phyloP scores from a whole-genome alignment of 2,113 vertebrate species.

The Phocoena sinus region DNA sequence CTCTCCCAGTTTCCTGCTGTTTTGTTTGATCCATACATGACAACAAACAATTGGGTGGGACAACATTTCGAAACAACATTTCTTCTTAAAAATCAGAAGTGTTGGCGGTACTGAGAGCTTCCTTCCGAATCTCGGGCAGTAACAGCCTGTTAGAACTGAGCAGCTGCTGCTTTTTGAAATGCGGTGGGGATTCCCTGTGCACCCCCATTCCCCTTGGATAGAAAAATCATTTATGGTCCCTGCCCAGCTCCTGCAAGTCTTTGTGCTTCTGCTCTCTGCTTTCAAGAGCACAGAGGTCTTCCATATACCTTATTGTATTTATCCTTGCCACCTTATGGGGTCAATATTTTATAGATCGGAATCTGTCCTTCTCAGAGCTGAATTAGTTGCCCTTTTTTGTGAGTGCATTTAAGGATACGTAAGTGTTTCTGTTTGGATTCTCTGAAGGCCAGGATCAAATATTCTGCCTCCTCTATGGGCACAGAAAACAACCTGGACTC shows the following conservation, averaged over 20 bases:
- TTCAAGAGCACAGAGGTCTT: neutral
- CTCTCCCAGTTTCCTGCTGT: neutral
- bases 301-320: neutral
- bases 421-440: slow-evolving; percentile 40
- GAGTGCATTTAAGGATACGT: slow-evolving; percentile 50
- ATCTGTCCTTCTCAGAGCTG: slow-evolving; percentile 31
- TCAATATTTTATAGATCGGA: slow-evolving; percentile 45
- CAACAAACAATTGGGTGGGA: neutral
- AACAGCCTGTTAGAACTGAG: neutral
- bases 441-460: slow-evolving; percentile 5
- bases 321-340: neutral
- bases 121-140: neutral
- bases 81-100: neutral
- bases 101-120: neutral
- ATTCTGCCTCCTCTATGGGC: neutral
- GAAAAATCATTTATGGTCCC: neutral
- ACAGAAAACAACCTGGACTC: neutral
- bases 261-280: neutral
- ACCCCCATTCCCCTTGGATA: neutral
- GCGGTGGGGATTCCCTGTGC: neutral
- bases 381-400: slow-evolving; percentile 61
- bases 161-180: neutral
- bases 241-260: neutral
- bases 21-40: neutral
- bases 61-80: neutral